Evolutionary conservation across 2,797 vertebrate genomes (phyloP).

Genomic region (Tenualosa thibaudeaui): DNA sequence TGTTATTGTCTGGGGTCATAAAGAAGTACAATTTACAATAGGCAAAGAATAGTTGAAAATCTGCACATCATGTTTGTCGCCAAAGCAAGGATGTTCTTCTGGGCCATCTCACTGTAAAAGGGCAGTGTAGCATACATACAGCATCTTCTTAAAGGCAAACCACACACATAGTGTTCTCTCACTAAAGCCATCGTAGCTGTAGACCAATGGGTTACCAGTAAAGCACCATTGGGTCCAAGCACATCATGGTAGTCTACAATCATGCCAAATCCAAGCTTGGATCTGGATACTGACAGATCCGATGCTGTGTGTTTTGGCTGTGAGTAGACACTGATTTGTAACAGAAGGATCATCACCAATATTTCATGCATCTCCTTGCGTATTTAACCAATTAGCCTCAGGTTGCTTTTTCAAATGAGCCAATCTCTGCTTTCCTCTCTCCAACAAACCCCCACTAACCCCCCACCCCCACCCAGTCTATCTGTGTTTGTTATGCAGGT

Average conservation of each 20-base stretch:
- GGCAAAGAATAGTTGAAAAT: neutral
- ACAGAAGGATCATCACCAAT: neutral
- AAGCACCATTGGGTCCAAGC: neutral
- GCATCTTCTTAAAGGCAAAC: neutral
- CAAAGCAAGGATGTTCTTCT: neutral
- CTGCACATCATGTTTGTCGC: too few relatives aligned
- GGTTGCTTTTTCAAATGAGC: neutral
- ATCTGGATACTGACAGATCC: neutral
- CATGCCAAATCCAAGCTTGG: neutral
- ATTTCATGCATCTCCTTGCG: neutral
- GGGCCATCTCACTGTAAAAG: neutral
- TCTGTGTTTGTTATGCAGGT: conserved; percentile 33
- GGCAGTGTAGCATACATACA: neutral
- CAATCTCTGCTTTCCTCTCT: neutral
- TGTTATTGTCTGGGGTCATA: neutral
- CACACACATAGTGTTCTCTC: neutral
- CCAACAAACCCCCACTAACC: neutral
- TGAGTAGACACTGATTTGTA: neutral
- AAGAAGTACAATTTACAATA: neutral
- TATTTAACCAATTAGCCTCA: neutral
- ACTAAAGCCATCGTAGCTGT: neutral
- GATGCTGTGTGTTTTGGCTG: neutral
- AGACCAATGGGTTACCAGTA: neutral
- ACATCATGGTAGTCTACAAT: neutral
- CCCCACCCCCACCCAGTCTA: conserved; percentile 5